phyloP scores from a whole-genome alignment of 2,888 invertebrate species.

The Morpho deidamia region DNA sequence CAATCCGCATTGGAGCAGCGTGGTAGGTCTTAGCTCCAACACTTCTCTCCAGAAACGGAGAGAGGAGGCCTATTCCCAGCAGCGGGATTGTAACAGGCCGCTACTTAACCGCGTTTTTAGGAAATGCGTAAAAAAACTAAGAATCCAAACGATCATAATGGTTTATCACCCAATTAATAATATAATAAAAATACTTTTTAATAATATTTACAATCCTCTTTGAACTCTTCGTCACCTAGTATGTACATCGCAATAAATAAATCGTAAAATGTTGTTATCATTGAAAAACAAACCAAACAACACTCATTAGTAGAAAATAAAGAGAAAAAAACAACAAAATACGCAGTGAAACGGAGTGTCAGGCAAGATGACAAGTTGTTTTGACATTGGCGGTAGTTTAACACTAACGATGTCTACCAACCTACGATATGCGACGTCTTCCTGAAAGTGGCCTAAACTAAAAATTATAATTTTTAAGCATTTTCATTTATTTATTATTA shows the following conservation, averaged over 20 bases:
- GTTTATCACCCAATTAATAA: too few species aligned
- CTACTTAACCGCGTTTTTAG: too few species aligned
- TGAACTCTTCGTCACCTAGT: not conserved
- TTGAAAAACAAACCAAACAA: slow-evolving; percentile 11
- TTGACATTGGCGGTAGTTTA: slow-evolving; percentile 18
- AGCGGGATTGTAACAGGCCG: too few species aligned
- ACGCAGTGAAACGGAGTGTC: slow-evolving; percentile 14
- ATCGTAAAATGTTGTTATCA: slow-evolving; percentile 14
- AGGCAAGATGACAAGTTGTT: slow-evolving; percentile 4
- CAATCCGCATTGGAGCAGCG: too few species aligned
- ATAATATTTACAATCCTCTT: not conserved
- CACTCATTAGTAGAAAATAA: slow-evolving; percentile 5
- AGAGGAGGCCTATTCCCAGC: too few species aligned
- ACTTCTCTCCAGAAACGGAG: too few species aligned
- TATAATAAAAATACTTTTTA: too few species aligned
- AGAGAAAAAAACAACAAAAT: slow-evolving; percentile 4
- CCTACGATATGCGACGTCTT: not conserved
- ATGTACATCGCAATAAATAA: not conserved
- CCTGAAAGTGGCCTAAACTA: not conserved
- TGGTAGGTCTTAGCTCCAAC: too few species aligned
- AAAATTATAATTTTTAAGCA: not conserved
- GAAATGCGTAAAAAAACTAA: too few species aligned
- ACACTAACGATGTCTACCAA: slow-evolving; percentile 20
- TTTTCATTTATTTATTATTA: too few species aligned
- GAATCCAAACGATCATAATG: too few species aligned